Evolutionary conservation across 2,113 vertebrate genomes (phyloP).

Genomic region (Orycteropus afer): DNA sequence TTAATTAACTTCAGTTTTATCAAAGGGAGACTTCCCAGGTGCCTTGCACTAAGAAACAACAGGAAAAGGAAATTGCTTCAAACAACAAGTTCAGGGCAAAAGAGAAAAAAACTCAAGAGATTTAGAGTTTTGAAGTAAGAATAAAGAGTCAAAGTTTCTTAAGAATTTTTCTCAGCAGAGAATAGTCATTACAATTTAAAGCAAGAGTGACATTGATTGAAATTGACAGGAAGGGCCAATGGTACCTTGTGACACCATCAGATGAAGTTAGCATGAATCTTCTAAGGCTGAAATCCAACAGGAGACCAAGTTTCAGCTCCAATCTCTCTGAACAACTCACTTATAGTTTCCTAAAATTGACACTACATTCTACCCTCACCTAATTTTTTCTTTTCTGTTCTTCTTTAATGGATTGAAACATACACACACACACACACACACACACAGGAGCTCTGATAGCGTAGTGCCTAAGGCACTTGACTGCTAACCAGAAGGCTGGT

Average conservation of each 20-base stretch:
- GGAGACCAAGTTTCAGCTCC: neutral
- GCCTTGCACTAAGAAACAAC: conserved; percentile 57
- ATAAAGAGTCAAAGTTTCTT: neutral
- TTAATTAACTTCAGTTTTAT: conserved; percentile 72
- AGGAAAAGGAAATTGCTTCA: conserved; percentile 59
- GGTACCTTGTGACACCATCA: neutral
- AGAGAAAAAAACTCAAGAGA: neutral
- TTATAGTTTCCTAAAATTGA: neutral
- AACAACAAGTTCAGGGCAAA: conserved; percentile 50
- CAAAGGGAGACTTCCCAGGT: conserved; percentile 45
- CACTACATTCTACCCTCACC: neutral
- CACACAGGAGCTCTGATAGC: no score
- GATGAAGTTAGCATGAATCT: neutral
- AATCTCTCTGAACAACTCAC: neutral
- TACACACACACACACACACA: no score
- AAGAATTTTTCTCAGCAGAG: neutral
- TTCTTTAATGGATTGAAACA: neutral
- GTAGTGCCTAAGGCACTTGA: no score
- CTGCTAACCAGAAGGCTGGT: no score
- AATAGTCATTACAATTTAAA: neutral
- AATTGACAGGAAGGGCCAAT: neutral
- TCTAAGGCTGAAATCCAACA: neutral
- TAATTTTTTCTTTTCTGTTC: neutral
- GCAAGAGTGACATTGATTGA: neutral
- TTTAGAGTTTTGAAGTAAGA: neutral